Percentiles rank a stretch among this genome's conserved stretches.
These are phyloP conservation scores for Pteronotus mesoamericanus DNA, from an alignment of 2,797 vertebrate species.

Conservation along the genomic window DNA sequence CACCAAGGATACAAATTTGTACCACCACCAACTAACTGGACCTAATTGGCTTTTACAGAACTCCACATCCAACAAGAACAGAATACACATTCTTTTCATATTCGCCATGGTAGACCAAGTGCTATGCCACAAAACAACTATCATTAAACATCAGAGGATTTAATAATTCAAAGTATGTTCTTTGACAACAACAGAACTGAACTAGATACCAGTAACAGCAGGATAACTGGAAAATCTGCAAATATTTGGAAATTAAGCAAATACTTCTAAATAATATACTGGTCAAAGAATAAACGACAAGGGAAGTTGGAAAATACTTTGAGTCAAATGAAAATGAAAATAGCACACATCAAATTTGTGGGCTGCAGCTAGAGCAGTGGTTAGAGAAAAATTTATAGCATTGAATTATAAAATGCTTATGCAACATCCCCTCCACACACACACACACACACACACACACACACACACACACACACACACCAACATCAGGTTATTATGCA, in stretches of 20 bases:
- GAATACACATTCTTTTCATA: constrained; percentile 13
- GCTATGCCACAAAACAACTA: neutral
- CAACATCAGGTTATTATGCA: neutral
- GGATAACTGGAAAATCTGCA: neutral
- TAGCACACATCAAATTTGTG: neutral
- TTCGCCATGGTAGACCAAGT: neutral
- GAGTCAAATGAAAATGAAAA: constrained; percentile 10
- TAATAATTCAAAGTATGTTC: constrained; percentile 12
- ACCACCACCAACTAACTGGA: neutral
- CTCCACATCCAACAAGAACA: neutral
- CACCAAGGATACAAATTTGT: neutral
- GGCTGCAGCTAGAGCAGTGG: neutral
- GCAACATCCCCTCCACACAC: neutral
- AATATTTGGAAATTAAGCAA: constrained; percentile 20
- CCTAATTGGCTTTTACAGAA: neutral
- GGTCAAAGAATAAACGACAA: constrained; percentile 2
- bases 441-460: neutral
- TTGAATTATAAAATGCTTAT: neutral
- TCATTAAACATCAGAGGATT: neutral
- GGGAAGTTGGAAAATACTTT: neutral
- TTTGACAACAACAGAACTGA: constrained; percentile 6
- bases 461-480: neutral
- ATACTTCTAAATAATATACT: neutral
- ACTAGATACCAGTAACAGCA: neutral
- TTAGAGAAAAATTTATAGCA: neutral